These are phyloP conservation scores for Plodia interpunctella DNA, from an alignment of 1,140 invertebrate species.

Conservation along the genomic window DNA sequence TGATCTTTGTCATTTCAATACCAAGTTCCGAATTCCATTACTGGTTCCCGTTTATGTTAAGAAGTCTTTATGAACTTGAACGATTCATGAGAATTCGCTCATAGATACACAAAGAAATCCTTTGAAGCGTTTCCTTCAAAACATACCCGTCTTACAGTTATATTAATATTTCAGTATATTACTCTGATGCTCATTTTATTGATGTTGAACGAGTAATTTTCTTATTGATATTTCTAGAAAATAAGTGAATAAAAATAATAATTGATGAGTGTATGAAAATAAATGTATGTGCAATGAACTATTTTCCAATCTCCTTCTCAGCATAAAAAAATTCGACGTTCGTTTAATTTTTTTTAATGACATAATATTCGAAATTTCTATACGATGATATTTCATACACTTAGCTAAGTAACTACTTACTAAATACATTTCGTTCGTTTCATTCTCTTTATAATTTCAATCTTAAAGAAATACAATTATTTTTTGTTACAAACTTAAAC, in stretches of 20 bases:
- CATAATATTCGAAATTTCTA: too few relatives aligned
- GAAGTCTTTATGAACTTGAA: slow-evolving; percentile 1
- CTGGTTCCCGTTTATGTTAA: slow-evolving; percentile 5
- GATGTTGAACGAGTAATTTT: background rate
- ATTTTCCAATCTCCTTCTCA: too few relatives aligned
- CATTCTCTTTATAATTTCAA: too few relatives aligned
- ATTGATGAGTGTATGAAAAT: too few relatives aligned
- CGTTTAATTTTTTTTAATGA: too few relatives aligned
- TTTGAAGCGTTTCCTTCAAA: background rate
- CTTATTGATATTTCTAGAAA: background rate
- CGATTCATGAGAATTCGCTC: background rate
- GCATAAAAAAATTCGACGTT: too few relatives aligned
- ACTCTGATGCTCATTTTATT: background rate
- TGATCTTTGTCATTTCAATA: background rate
- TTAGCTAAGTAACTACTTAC: too few relatives aligned
- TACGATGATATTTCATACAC: too few relatives aligned
- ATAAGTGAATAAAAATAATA: too few relatives aligned
- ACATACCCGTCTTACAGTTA: background rate
- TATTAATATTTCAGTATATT: slow-evolving; percentile 7
- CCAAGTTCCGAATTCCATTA: background rate
- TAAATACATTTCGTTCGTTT: too few relatives aligned
- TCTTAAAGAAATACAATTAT: background rate
- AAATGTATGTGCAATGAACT: too few relatives aligned
- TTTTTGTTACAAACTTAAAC: background rate
- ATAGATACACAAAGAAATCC: background rate